Evolutionary conservation across 2,888 invertebrate species (phyloP).

Genomic region (Euspilapteryx auroguttella): DNA sequence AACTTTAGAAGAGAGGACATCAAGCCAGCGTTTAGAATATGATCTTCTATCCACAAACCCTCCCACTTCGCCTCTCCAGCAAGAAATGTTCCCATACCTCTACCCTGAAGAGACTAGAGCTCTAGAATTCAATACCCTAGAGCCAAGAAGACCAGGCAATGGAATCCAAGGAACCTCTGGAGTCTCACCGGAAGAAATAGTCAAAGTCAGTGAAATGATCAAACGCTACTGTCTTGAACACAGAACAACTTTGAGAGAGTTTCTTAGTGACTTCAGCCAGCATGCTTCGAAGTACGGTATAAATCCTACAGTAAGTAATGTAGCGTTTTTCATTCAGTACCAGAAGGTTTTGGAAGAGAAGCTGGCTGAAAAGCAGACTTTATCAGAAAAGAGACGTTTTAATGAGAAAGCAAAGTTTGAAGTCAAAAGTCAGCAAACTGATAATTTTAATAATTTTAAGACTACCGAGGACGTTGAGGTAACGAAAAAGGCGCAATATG

Average conservation of each 20-base stretch:
- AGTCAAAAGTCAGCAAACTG: too few species aligned
- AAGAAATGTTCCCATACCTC: slow-evolving; percentile 17
- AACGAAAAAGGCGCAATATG: too few species aligned
- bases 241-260: slow-evolving; percentile 14
- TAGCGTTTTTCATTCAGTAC: slow-evolving; percentile 20
- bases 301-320: slow-evolving; percentile 16
- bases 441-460: too few species aligned
- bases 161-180: slow-evolving; percentile 12
- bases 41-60: slow-evolving; percentile 19
- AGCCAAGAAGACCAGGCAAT: slow-evolving; percentile 5
- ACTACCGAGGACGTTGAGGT: too few species aligned
- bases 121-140: neutral
- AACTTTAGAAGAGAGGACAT: slow-evolving; percentile 15
- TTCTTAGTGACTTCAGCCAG: slow-evolving; percentile 19
- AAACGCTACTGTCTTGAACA: slow-evolving; percentile 20
- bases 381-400: too few species aligned
- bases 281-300: slow-evolving; percentile 15
- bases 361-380: too few species aligned
- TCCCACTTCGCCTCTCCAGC: slow-evolving; percentile 17
- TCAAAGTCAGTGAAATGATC: slow-evolving; percentile 22
- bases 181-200: slow-evolving; percentile 16
- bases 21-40: slow-evolving; percentile 25
- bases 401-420: too few species aligned
- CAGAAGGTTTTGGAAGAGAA: slow-evolving; percentile 14
- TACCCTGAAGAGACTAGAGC: slow-evolving; percentile 12